Conservation (phyloP, 2,113 vertebrate species). For the Perccottus glenii region DNA sequence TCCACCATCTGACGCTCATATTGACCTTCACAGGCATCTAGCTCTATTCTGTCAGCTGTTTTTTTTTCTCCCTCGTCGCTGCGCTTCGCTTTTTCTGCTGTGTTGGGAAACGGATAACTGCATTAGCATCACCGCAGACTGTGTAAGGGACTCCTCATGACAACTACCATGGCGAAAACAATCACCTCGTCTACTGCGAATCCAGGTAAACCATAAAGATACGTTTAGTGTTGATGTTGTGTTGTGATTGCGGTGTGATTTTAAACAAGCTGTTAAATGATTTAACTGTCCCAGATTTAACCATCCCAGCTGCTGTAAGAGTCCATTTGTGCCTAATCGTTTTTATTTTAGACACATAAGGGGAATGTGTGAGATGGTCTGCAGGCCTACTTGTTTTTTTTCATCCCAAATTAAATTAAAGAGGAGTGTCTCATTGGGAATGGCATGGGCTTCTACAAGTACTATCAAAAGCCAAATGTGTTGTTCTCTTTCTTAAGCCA, state of each 20-base stretch:
- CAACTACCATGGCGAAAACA: conserved; percentile 68
- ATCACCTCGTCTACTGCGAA: conserved; percentile 35
- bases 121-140: conserved; percentile 51
- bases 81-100: conserved; percentile 25
- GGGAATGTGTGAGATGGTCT: no score
- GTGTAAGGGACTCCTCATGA: conserved; percentile 29
- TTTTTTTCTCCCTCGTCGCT: conserved; percentile 3
- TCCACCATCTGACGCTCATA: conserved; percentile 14
- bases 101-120: conserved; percentile 42
- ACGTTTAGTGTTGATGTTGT: background rate
- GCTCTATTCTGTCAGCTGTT: conserved; percentile 6
- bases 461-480: no score
- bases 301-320: conserved; percentile 34
- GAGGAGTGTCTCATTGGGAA: no score
- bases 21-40: conserved; percentile 29
- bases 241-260: no score
- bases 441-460: no score
- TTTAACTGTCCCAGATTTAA: no score
- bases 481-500: no score
- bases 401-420: no score
- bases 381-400: no score
- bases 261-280: no score
- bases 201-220: conserved; percentile 60
- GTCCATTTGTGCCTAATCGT: conserved; percentile 8
- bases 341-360: background rate